Conservation (phyloP, 2,113 vertebrate genomes). For the Lathamus discolor region DNA sequence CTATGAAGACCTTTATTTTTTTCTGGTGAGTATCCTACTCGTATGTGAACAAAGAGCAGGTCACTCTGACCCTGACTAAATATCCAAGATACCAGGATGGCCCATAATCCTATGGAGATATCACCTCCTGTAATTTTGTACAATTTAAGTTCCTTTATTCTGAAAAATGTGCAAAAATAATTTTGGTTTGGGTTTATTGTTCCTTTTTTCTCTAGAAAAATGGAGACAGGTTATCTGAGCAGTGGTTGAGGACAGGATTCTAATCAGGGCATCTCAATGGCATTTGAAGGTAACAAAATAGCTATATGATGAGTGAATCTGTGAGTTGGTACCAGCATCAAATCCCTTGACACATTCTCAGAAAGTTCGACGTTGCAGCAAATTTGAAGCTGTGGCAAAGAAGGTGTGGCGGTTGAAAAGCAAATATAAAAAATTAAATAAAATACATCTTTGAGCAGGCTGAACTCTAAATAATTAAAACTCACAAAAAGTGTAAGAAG, state of each 20-base stretch:
- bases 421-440: background rate
- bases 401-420: background rate
- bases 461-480: slow-evolving; percentile 38
- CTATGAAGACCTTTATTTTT: background rate
- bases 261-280: background rate
- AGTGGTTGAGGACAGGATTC: background rate
- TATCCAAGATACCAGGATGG: background rate
- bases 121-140: background rate
- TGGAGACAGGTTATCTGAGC: background rate
- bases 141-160: background rate
- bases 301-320: background rate
- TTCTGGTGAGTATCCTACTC: background rate
- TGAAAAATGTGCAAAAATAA: background rate
- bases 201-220: background rate
- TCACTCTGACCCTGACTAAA: background rate
- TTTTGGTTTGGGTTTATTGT: background rate
- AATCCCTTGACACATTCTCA: background rate
- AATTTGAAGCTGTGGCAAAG: background rate
- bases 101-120: background rate
- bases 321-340: background rate
- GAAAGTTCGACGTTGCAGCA: background rate
- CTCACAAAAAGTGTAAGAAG: background rate
- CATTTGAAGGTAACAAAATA: background rate
- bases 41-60: background rate
- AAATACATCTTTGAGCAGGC: background rate